Evolutionary conservation across 2,113 vertebrate genomes (phyloP).

Genomic region (Anoura caudifer): DNA sequence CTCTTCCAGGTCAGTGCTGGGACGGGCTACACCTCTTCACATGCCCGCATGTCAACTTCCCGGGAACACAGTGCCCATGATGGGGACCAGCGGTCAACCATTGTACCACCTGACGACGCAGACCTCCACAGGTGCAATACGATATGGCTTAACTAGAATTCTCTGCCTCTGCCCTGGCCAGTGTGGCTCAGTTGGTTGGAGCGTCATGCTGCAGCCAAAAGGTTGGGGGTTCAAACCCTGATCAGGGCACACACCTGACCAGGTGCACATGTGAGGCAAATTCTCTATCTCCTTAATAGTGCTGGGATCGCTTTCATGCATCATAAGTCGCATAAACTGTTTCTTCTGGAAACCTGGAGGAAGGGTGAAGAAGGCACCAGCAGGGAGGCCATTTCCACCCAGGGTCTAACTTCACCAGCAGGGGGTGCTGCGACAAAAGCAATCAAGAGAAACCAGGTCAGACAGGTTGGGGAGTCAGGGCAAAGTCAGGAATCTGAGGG

Average conservation of each 20-base stretch:
- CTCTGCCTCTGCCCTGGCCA: too few species aligned
- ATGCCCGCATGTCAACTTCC: not conserved
- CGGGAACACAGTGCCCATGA: not conserved
- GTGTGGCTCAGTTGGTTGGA: too few species aligned
- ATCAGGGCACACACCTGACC: too few species aligned
- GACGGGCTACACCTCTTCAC: not conserved
- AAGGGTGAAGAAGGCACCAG: too few species aligned
- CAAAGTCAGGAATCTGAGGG: not conserved
- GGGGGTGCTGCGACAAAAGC: constrained; percentile 56
- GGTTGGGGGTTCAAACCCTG: too few species aligned
- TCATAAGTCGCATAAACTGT: not conserved
- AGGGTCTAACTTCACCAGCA: not conserved
- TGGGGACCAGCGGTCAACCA: not conserved
- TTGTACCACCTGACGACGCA: not conserved
- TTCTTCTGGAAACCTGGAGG: not conserved
- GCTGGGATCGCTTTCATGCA: not conserved
- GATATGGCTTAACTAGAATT: not conserved
- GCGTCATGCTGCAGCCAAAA: too few species aligned
- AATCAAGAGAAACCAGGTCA: not conserved
- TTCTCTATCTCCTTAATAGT: not conserved
- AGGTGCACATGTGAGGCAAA: too few species aligned
- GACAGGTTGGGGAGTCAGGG: too few species aligned
- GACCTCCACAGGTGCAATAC: fast-evolving
- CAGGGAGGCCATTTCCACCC: not conserved
- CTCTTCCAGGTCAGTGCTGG: not conserved